Conservation (phyloP, 2,113 vertebrate species). For the Eudyptes chrysolophus region DNA sequence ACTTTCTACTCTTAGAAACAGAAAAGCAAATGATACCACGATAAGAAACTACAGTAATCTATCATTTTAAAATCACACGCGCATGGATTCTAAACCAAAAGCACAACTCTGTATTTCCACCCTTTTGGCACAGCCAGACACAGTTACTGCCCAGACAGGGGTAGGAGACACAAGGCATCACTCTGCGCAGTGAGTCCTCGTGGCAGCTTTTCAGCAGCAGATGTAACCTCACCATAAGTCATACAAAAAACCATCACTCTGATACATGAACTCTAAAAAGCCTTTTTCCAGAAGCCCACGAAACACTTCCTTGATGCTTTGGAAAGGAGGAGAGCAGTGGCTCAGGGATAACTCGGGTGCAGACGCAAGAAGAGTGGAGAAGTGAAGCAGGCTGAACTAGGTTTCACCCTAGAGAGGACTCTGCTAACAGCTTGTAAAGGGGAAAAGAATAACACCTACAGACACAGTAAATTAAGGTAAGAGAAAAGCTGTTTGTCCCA, state of each 20-base stretch:
- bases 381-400: not conserved
- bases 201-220: slow-evolving; percentile 6
- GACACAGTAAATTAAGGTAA: not conserved
- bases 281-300: slow-evolving; percentile 16
- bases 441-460: not conserved
- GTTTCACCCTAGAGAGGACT: not conserved
- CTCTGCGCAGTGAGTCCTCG: not conserved
- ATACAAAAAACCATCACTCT: not conserved
- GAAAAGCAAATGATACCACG: not conserved
- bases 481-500: not conserved
- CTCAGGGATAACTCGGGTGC: not conserved
- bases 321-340: not conserved
- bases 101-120: not conserved
- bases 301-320: not conserved
- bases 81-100: not conserved
- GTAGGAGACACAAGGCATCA: not conserved
- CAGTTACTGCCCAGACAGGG: not conserved
- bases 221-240: not conserved
- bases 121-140: not conserved
- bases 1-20: not conserved
- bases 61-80: not conserved
- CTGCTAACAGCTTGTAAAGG: not conserved
- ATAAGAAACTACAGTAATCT: not conserved
- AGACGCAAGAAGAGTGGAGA: not conserved
- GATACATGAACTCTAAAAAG: not conserved